Evolutionary conservation across 2,797 vertebrate genomes (phyloP), one percentile per base, ranked within the genome.

Genomic region (Neomorphus geoffroyi): DNA sequence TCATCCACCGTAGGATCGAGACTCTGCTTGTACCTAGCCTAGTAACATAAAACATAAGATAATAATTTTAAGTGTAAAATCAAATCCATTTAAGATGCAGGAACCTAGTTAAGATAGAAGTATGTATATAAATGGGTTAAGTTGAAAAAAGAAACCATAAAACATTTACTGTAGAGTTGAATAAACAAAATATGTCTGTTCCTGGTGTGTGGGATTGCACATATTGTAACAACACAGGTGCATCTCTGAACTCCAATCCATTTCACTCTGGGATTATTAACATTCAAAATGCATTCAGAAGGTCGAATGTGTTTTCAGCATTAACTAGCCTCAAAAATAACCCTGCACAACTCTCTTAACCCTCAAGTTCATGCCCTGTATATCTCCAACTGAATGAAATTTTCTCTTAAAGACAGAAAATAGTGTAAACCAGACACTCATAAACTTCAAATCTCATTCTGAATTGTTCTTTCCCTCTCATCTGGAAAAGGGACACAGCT

Each of bases 11-110:
- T 99, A 10, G 99, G 99, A 91, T 99, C 99, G 8, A 99, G 98
- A 92, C 99, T 99, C 98, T 99, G 99, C 97, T 99, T 99, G 97
- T 99, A 99, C 67, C 99, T 98, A 13, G 99, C 99, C 99, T 99
- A 86, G 37, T 4, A 39, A 32, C 6, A 65, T 9, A 46, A 83
- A 83, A 66, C 13, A 24, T 53, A 58, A 80, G 27, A 39, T 7
- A 65, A 45, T 37, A 2, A 18, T 23, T 72, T 57, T 15, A 37
- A 81, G 39, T 6, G 32, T 26, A 39, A 65, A 48, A 24, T 3
- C 53, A 83, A 28, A 43, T 8, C 41, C 35, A 4, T 11, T 30
- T 18, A 26, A 51, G 77, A 57, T 28, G 45, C 65, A 60, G 43
- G 61, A 57, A 58, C 21, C 50, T 53, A 32, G 16, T 22, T 58